Percentiles rank a stretch among this genome's conserved stretches.
Evolutionary conservation across 2,113 vertebrate genomes (phyloP).

Genomic region (Bungarus multicinctus): DNA sequence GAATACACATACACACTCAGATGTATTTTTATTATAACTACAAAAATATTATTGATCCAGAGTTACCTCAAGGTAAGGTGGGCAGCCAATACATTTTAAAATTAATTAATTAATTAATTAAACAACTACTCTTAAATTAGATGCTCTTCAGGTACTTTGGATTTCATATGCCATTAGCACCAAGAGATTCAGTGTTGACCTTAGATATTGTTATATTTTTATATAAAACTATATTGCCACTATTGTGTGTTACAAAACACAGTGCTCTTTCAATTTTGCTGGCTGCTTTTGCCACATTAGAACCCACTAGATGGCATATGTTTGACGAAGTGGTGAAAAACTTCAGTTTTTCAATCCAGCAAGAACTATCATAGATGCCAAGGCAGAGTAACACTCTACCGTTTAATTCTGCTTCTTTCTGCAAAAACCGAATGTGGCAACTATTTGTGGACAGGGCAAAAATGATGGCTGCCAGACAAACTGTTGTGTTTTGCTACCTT

Average conservation of each 20-base stretch:
- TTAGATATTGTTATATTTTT: background rate
- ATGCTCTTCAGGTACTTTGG: background rate
- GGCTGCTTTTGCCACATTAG: background rate
- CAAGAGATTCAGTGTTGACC: background rate
- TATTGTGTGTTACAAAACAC: background rate
- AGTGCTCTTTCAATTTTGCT: background rate
- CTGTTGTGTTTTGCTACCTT: no score
- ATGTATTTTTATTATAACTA: background rate
- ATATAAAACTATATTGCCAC: background rate
- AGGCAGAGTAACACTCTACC: background rate
- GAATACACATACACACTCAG: background rate
- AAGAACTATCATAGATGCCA: no score
- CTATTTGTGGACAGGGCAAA: no score
- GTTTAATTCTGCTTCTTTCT: background rate
- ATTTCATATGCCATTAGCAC: background rate
- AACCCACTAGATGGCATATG: background rate
- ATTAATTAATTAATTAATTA: no score
- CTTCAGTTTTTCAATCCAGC: background rate
- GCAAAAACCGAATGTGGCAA: background rate
- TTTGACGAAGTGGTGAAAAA: background rate
- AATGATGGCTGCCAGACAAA: no score
- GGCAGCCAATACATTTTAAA: no score
- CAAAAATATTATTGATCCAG: background rate
- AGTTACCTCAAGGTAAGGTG: no score
- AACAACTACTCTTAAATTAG: background rate